Conservation (phyloP, 2,797 vertebrate species). For the Chaunax sp. region DNA sequence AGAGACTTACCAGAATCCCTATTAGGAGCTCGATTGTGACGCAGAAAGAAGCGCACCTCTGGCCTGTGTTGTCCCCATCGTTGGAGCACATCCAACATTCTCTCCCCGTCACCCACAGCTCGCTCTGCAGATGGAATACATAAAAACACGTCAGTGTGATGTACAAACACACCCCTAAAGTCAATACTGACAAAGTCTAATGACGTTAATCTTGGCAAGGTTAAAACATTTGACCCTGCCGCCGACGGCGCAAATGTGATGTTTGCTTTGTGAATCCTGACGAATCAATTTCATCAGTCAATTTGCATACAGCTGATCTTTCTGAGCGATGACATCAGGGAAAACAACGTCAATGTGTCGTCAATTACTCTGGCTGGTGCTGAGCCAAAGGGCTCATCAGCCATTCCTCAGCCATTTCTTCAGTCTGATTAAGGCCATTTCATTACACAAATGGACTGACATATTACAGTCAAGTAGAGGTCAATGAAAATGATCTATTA, state of each 20-base stretch:
- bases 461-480: slow-evolving; percentile 41
- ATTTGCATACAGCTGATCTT: slow-evolving; percentile 29
- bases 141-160: background rate
- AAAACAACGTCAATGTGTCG: slow-evolving; percentile 33
- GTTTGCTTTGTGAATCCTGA: slow-evolving; percentile 39
- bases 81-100: slow-evolving; percentile 94
- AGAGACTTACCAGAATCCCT: slow-evolving; percentile 84
- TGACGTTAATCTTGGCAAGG: background rate
- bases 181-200: slow-evolving; percentile 5
- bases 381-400: slow-evolving; percentile 48
- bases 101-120: slow-evolving; percentile 89
- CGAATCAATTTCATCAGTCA: slow-evolving; percentile 35
- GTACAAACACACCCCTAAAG: slow-evolving; percentile 15
- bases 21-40: slow-evolving; percentile 88
- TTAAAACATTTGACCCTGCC: background rate
- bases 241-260: background rate
- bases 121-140: slow-evolving; percentile 84
- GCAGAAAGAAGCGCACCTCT: slow-evolving; percentile 95
- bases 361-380: slow-evolving; percentile 51
- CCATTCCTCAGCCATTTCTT: slow-evolving; percentile 45
- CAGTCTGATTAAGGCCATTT: slow-evolving; percentile 30
- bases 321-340: slow-evolving; percentile 35
- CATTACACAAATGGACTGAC: slow-evolving; percentile 49
- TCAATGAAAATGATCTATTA: slow-evolving; percentile 28
- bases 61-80: slow-evolving; percentile 89